Evolutionary conservation across 2,888 invertebrate species (phyloP).

Genomic region (Aporophyla nigra): DNA sequence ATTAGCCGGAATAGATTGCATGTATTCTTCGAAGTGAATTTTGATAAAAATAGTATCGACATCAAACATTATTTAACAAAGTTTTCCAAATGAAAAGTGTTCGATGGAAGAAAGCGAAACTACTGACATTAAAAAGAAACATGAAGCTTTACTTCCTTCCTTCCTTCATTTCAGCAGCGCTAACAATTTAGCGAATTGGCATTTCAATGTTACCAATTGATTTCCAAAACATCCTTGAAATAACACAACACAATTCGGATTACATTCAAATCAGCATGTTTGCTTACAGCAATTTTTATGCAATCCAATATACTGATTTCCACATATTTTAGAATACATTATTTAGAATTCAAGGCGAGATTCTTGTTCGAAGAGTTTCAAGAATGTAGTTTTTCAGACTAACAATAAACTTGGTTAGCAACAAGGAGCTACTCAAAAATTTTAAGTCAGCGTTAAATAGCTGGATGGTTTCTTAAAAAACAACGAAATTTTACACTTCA

Average conservation of each 20-base stretch:
- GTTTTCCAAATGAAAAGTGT: not conserved
- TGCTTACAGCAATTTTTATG: conserved; percentile 40
- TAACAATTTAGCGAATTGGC: conserved; percentile 36
- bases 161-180: conserved; percentile 30
- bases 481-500: conserved; percentile 59
- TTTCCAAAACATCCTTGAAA: conserved; percentile 72
- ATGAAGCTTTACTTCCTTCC: conserved; percentile 54
- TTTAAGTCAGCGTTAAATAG: conserved; percentile 18
- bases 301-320: conserved; percentile 20
- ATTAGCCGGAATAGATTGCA: conserved; percentile 37
- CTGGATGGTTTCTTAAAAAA: conserved; percentile 43
- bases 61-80: too few species aligned
- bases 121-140: conserved; percentile 29
- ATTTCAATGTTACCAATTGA: conserved; percentile 59
- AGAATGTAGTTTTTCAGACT: conserved; percentile 25
- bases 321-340: conserved; percentile 30
- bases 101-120: not conserved
- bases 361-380: conserved; percentile 22
- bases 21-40: conserved; percentile 12
- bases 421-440: conserved; percentile 4
- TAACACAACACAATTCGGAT: conserved; percentile 58
- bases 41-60: conserved; percentile 7
- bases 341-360: conserved; percentile 45
- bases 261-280: conserved; percentile 44
- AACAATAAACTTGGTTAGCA: conserved; percentile 30